These are phyloP conservation scores for Epizoanthus rinbou DNA, from an alignment of 92 coral and sea anemone genomes.

Conservation along the genomic window DNA sequence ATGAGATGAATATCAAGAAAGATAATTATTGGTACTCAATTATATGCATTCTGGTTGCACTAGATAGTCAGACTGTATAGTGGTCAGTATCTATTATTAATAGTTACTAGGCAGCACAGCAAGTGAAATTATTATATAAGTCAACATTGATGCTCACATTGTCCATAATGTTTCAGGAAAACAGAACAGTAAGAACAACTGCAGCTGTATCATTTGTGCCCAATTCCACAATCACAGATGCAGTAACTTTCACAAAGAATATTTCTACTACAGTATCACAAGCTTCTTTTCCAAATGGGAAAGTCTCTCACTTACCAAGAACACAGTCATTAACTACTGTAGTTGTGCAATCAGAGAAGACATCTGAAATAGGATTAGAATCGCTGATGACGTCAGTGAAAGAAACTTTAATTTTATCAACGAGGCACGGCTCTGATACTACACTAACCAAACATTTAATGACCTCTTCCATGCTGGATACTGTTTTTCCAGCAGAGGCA, in stretches of 20 bases:
- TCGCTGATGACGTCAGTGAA: not conserved
- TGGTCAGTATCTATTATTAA: too few species aligned
- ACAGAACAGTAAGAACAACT: constrained; percentile 1
- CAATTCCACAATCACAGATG: not conserved
- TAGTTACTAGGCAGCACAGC: too few species aligned
- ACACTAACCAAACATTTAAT: not conserved
- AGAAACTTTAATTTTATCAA: not conserved
- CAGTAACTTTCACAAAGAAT: not conserved
- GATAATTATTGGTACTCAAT: too few species aligned
- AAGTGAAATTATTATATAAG: too few species aligned
- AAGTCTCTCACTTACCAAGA: not conserved
- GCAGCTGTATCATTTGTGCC: not conserved
- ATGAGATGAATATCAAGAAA: too few species aligned
- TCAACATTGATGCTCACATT: not conserved
- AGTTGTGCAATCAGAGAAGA: not conserved
- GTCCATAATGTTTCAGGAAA: not conserved
- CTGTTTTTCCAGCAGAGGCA: not conserved
- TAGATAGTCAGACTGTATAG: too few species aligned
- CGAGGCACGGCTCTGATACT: not conserved
- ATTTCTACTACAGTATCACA: not conserved
- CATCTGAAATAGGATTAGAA: not conserved
- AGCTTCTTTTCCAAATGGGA: not conserved
- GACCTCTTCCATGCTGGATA: not conserved
- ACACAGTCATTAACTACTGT: not conserved
- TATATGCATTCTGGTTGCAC: too few species aligned